Percentiles rank a stretch among this genome's conserved stretches.
These are phyloP conservation scores for Pseudomyrmex concolor DNA, from an alignment of 1,140 invertebrate species.

Conservation along the genomic window DNA sequence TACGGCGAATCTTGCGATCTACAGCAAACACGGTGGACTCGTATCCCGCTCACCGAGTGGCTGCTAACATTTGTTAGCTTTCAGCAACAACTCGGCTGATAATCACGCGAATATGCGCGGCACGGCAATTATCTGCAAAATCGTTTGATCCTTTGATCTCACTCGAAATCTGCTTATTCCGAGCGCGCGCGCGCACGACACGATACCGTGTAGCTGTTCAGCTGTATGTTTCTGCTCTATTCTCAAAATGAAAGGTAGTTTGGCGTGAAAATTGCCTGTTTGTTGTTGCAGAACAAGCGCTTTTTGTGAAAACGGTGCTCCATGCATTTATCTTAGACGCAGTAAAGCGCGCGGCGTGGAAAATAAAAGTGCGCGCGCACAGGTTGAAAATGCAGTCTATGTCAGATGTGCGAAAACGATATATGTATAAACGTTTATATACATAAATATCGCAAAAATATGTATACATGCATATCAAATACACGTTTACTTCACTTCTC, in stretches of 20 bases:
- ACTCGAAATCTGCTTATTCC: background rate
- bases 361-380: slow-evolving; percentile 24
- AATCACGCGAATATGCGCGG: background rate
- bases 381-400: slow-evolving; percentile 12
- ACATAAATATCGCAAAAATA: background rate
- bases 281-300: background rate
- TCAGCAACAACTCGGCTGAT: background rate
- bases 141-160: slow-evolving; percentile 6
- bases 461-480: background rate
- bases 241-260: background rate
- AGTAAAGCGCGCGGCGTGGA: background rate
- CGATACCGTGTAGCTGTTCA: background rate
- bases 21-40: background rate
- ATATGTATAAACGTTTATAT: background rate
- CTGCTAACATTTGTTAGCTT: background rate
- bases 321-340: slow-evolving; percentile 24
- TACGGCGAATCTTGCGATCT: background rate
- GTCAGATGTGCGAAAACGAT: background rate
- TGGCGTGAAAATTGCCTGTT: slow-evolving; percentile 17
- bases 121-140: slow-evolving; percentile 21
- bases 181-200: too few relatives aligned
- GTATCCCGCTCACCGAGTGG: background rate
- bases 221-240: background rate
- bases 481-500: slow-evolving; percentile 1
- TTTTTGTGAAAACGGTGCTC: slow-evolving; percentile 15